phyloP scores from a whole-genome alignment of 2,888 invertebrate species.

The Rutpela maculata region DNA sequence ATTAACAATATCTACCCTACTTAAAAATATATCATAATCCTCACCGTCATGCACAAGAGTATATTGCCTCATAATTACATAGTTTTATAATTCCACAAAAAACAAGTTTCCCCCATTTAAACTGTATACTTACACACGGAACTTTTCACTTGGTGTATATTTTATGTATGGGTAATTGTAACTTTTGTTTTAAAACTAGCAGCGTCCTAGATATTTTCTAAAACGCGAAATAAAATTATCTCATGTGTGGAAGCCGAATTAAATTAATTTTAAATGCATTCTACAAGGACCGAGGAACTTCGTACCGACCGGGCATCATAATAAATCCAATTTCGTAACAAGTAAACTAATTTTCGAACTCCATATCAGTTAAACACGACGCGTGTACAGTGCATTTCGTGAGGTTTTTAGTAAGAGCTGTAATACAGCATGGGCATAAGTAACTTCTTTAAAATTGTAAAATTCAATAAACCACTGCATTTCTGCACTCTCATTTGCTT shows the following conservation, averaged over 20 bases:
- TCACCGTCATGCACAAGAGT: not conserved
- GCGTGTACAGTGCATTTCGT: conserved; percentile 19
- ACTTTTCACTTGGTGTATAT: not conserved
- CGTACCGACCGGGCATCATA: conserved; percentile 33
- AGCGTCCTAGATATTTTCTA: not conserved
- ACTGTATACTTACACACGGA: not conserved
- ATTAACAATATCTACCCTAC: too few relatives aligned
- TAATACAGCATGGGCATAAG: not conserved
- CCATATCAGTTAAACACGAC: conserved; percentile 33
- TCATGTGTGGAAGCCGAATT: conserved; percentile 15
- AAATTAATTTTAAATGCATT: conserved; percentile 33
- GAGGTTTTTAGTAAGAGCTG: conserved; percentile 8
- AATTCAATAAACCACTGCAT: too few relatives aligned
- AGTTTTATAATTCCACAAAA: not conserved
- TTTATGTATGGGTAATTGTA: not conserved
- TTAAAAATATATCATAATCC: not conserved
- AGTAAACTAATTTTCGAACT: conserved; percentile 46
- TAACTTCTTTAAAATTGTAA: not conserved
- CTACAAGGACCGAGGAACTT: conserved; percentile 29
- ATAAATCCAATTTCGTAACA: conserved; percentile 46
- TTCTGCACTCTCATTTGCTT: too few relatives aligned
- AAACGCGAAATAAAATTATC: conserved; percentile 20
- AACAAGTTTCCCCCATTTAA: not conserved
- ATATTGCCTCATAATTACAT: not conserved
- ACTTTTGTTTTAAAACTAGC: conserved; percentile 16